These are phyloP conservation scores for Peromyscus leucopus DNA, from an alignment of 2,113 vertebrate genomes.

Conservation along the genomic window DNA sequence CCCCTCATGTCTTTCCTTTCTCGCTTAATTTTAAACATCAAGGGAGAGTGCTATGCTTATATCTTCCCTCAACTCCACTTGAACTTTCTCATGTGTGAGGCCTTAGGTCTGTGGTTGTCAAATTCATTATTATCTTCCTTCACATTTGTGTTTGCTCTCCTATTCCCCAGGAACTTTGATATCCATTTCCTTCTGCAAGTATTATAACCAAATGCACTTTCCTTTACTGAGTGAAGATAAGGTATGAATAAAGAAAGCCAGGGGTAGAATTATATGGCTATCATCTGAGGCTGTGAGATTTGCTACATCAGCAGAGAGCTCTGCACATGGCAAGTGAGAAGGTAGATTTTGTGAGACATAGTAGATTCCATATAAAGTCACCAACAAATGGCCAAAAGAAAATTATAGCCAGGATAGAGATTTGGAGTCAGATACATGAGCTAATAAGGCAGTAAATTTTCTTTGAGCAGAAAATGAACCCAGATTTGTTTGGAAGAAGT, in stretches of 20 bases:
- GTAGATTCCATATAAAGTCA: not conserved
- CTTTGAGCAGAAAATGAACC: not conserved
- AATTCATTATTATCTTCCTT: not conserved
- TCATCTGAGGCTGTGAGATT: not conserved
- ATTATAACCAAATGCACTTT: not conserved
- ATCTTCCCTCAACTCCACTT: not conserved
- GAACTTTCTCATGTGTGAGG: not conserved
- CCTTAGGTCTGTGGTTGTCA: not conserved
- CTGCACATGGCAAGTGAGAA: not conserved
- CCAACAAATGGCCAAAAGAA: not conserved
- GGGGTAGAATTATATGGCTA: not conserved
- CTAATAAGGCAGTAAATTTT: not conserved
- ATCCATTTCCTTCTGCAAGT: not conserved
- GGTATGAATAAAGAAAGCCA: not conserved
- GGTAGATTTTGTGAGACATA: not conserved
- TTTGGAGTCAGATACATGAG: not conserved
- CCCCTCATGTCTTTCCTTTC: not conserved
- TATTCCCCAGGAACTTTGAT: not conserved
- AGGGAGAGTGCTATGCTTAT: not conserved
- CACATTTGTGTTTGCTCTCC: not conserved
- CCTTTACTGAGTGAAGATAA: not conserved
- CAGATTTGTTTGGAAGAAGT: conserved; percentile 31
- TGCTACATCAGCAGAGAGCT: not conserved
- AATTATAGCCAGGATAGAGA: not conserved
- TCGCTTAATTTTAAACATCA: not conserved